phyloP scores from a whole-genome alignment of 2,888 invertebrate species.

The Metacarcinus magister region DNA sequence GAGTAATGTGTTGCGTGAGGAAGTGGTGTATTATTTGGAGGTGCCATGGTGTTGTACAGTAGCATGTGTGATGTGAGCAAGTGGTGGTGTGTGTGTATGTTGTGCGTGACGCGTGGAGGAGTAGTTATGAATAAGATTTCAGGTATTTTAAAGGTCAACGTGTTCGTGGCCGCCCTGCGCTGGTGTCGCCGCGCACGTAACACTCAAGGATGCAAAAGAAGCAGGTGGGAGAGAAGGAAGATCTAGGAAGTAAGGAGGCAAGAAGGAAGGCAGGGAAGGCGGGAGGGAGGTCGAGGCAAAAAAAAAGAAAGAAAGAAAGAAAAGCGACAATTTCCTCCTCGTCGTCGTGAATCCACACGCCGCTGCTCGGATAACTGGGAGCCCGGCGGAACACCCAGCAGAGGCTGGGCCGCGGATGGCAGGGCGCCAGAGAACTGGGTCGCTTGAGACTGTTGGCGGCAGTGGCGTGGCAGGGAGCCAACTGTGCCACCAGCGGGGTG shows the following conservation, averaged over 20 bases:
- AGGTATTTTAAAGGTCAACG: conserved; percentile 4
- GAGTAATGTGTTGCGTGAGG: too few species aligned
- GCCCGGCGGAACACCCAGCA: neutral
- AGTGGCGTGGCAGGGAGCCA: conserved; percentile 30
- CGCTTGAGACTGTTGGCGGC: conserved; percentile 28
- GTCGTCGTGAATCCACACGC: neutral
- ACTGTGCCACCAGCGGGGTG: conserved; percentile 30
- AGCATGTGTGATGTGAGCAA: neutral
- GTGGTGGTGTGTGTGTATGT: neutral
- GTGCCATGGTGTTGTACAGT: neutral
- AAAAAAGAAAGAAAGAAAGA: neutral
- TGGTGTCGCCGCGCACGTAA: neutral
- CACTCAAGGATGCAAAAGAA: neutral
- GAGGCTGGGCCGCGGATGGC: neutral
- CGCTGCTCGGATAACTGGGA: neutral
- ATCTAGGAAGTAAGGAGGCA: neutral
- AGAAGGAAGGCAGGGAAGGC: neutral
- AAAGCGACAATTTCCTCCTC: neutral
- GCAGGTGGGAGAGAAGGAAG: neutral
- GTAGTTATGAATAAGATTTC: neutral
- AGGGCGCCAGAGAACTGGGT: conserved; percentile 2
- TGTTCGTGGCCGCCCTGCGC: neutral
- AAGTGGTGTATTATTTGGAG: too few species aligned
- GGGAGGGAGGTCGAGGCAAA: neutral
- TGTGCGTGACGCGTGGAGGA: neutral